These are phyloP conservation scores for Empidonax traillii DNA, from an alignment of 2,113 vertebrate species.

Conservation along the genomic window DNA sequence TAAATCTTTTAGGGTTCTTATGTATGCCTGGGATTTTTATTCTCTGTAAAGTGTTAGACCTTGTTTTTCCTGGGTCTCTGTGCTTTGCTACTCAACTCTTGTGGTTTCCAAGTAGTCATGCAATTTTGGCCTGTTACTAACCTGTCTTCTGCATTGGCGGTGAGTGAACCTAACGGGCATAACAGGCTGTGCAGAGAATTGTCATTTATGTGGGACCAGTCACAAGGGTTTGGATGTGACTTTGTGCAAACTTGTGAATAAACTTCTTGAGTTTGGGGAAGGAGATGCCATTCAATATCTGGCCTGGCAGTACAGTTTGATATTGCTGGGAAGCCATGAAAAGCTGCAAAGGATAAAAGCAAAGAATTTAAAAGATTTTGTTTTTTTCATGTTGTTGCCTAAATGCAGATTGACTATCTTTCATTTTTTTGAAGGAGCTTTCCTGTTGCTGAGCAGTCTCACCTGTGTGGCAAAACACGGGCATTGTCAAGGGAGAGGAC, in stretches of 20 bases:
- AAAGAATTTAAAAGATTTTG: neutral
- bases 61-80: neutral
- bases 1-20: neutral
- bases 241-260: neutral
- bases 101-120: neutral
- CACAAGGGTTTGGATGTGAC: neutral
- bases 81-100: neutral
- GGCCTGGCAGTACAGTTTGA: neutral
- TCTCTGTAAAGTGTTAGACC: neutral
- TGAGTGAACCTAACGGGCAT: neutral
- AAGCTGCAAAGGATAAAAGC: neutral
- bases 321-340: neutral
- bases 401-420: neutral
- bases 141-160: neutral
- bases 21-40: constrained; percentile 7
- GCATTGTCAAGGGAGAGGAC: neutral
- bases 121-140: neutral
- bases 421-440: neutral
- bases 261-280: neutral
- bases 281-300: neutral
- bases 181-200: neutral
- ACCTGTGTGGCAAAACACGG: fast-evolving
- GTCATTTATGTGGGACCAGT: neutral
- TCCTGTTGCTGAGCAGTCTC: neutral
- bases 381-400: neutral